A percentile compares a stretch with the other conserved stretches of the same genome.
phyloP scores from a whole-genome alignment of 2,888 invertebrate genomes.

The Parnassius smintheus region DNA sequence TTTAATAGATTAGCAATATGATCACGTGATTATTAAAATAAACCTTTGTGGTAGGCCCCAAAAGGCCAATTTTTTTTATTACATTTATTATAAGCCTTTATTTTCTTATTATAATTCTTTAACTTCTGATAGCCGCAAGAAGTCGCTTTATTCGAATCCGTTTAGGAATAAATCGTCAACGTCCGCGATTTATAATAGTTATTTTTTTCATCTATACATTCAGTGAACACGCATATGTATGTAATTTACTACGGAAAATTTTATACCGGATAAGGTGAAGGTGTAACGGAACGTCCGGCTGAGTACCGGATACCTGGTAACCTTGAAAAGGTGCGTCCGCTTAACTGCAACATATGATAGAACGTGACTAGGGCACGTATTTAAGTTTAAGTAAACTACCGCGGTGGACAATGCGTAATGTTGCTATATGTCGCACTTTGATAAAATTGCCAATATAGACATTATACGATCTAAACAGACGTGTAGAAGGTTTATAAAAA shows the following conservation, averaged over 20 bases:
- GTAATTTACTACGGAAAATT: neutral
- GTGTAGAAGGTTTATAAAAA: neutral
- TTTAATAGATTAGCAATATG: no score
- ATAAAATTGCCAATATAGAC: conserved; percentile 20
- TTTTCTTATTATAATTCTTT: no score
- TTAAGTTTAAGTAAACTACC: conserved; percentile 47
- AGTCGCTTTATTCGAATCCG: no score
- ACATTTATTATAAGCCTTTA: no score
- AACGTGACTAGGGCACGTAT: conserved; percentile 73
- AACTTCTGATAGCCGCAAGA: no score
- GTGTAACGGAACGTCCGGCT: conserved; percentile 26
- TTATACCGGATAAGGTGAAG: conserved; percentile 32
- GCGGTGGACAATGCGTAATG: conserved; percentile 41
- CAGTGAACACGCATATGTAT: no score
- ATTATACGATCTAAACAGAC: conserved; percentile 9
- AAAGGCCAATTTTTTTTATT: no score
- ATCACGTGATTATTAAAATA: no score
- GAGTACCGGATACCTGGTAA: conserved; percentile 27
- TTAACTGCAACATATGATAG: conserved; percentile 31
- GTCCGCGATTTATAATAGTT: no score
- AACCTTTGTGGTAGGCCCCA: no score
- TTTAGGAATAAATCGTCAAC: no score
- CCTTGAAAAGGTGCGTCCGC: conserved; percentile 28
- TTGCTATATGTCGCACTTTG: conserved; percentile 14
- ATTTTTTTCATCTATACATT: no score